These are phyloP conservation scores for Noctua fimbriata DNA, from an alignment of 2,888 invertebrate genomes.

Conservation along the genomic window DNA sequence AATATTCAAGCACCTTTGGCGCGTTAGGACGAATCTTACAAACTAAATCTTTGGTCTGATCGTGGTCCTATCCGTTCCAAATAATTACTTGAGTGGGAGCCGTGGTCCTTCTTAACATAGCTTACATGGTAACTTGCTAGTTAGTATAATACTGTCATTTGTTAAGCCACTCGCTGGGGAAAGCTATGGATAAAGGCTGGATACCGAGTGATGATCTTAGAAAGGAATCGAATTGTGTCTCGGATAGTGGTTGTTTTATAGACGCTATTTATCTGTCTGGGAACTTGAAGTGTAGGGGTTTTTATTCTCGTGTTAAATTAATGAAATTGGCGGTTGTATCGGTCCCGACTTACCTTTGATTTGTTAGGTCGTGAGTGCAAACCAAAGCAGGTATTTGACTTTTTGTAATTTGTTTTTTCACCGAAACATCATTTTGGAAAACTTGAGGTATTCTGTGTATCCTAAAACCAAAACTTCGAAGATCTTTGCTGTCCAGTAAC, in stretches of 20 bases:
- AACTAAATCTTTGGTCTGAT: background rate
- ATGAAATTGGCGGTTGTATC: background rate
- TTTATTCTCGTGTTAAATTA: background rate
- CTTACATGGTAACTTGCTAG: conserved; percentile 9
- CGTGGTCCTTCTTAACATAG: background rate
- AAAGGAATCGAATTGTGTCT: background rate
- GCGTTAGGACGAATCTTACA: background rate
- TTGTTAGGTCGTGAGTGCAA: background rate
- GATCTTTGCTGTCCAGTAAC: background rate
- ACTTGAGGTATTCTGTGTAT: background rate
- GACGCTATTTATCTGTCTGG: background rate
- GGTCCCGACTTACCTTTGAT: background rate
- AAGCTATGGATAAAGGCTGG: background rate
- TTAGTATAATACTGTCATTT: conserved; percentile 40
- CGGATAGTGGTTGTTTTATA: conserved; percentile 2
- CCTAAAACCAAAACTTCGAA: background rate
- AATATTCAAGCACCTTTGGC: background rate
- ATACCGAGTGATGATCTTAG: conserved; percentile 21
- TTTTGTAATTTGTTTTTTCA: background rate
- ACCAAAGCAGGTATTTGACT: background rate
- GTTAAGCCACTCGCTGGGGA: conserved; percentile 3
- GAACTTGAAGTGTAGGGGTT: background rate
- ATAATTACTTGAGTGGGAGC: conserved; percentile 22
- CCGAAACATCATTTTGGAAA: background rate
- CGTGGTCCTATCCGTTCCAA: background rate